Base-by-base conservation (phyloP, 1,140 invertebrate species). In the Drosophila arizonae region DNA sequence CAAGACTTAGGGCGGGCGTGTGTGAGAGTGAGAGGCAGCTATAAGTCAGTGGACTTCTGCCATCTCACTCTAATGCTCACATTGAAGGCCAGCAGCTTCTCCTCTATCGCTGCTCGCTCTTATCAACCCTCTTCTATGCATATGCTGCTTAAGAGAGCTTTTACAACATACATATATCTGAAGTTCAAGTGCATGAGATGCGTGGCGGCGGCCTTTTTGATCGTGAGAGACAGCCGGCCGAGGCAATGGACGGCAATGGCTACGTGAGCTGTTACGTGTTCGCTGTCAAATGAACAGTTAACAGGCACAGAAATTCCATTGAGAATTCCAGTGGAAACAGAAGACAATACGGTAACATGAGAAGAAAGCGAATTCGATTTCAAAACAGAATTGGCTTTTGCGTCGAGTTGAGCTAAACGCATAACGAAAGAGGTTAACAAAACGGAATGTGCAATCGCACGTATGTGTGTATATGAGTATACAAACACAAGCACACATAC, bases 381-480 rank as follows among this genome's bases (percentile, higher is more conserved):
- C 52, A 88, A 88, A 88, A 84, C 79, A 80, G 77, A 88, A 85
- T 79, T 69, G 64, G 36, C 54, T 75, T 55, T 67, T 62, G 43
- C 63, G 56, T 66, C 43, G 28, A 46, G 26, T 57, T 30, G 41
- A 63, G 56, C 24, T 71, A 17, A 76, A 68, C 69, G 64, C 66
- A 79, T 88, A 88, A 88, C 84, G 84, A 88, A 88, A 89, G 84
- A 88, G 84, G 84, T 88, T 88, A 88, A 50, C 84, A 88, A 88
- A 84, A 67, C 85, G 43, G 68, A 88, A 72, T 72, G 65, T 72
- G 76, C 82, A 88, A 82, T 64, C 82, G 52, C 76, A 87, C 76
- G 73, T 79, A 48, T 36, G 17, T 21, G 15, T 50, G 24, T 24
- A 6, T 50, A 10, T 24, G 46, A 9, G 11, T 39, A 39, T 39